Conservation (phyloP, 2,797 vertebrate species). For the Lacerta viridis region DNA sequence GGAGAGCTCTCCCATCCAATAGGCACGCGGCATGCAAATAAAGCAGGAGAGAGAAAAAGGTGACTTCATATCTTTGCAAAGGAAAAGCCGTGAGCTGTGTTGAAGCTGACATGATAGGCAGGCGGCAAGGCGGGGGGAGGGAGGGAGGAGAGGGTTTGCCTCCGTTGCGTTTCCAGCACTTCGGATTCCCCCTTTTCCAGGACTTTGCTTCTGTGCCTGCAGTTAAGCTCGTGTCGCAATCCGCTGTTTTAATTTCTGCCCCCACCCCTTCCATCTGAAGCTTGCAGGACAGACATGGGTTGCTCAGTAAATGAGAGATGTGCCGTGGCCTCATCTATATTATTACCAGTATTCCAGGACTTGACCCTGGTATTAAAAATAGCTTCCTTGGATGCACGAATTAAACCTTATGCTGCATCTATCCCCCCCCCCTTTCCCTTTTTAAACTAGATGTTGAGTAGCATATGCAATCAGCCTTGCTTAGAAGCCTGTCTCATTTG, state of each 20-base stretch:
- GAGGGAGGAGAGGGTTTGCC: background rate
- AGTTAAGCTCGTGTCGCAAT: background rate
- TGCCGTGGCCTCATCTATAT: background rate
- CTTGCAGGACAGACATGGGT: too few relatives aligned
- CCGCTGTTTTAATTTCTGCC: background rate
- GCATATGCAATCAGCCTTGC: background rate
- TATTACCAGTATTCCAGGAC: background rate
- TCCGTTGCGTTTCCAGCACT: background rate
- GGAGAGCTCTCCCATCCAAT: background rate
- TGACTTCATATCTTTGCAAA: conserved; percentile 10
- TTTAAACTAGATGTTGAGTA: background rate
- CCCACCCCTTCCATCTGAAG: background rate
- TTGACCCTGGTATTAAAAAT: background rate
- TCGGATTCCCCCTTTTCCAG: background rate
- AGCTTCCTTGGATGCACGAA: background rate
- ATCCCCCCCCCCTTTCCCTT: background rate
- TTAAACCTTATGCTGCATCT: background rate
- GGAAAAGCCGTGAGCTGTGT: background rate
- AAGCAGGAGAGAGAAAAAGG: background rate
- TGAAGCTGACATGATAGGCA: background rate
- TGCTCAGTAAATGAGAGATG: background rate
- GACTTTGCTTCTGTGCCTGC: background rate
- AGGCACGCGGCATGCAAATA: background rate
- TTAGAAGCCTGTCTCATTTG: background rate
- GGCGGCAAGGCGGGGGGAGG: too few relatives aligned